These are phyloP conservation scores for Yponomeuta plumbellus DNA, from an alignment of 2,888 invertebrate genomes.

Conservation along the genomic window DNA sequence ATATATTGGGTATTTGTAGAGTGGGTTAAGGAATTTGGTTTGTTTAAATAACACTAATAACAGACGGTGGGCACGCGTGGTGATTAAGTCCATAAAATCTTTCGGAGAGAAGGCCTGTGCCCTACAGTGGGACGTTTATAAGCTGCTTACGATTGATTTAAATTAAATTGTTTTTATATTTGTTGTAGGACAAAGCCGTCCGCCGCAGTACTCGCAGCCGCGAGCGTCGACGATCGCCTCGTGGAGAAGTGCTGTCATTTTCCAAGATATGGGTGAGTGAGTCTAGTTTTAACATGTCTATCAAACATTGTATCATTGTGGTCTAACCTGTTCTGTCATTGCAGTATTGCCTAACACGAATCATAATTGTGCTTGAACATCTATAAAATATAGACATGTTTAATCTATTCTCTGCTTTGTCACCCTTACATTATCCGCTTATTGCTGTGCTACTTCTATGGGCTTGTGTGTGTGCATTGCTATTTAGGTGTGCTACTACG, in stretches of 20 bases:
- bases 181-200: constrained; percentile 38
- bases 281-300: constrained; percentile 14
- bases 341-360: neutral
- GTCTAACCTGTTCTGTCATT: neutral
- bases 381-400: constrained; percentile 8
- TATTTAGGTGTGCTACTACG: neutral
- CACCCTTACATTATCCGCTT: neutral
- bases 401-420: constrained; percentile 12
- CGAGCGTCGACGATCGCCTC: constrained; percentile 72
- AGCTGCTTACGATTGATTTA: no score
- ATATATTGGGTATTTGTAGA: no score
- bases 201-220: constrained; percentile 64
- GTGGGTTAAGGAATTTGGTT: no score
- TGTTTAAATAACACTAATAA: no score
- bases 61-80: no score
- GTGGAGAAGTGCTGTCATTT: constrained; percentile 82
- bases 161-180: neutral
- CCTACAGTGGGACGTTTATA: no score
- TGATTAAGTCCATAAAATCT: no score
- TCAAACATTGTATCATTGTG: neutral
- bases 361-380: neutral
- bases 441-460: neutral
- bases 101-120: no score
- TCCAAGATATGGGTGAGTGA: constrained; percentile 84
- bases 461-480: neutral